Base-by-base conservation (phyloP, 1,140 invertebrate species). In the Notospermus geniculatus region DNA sequence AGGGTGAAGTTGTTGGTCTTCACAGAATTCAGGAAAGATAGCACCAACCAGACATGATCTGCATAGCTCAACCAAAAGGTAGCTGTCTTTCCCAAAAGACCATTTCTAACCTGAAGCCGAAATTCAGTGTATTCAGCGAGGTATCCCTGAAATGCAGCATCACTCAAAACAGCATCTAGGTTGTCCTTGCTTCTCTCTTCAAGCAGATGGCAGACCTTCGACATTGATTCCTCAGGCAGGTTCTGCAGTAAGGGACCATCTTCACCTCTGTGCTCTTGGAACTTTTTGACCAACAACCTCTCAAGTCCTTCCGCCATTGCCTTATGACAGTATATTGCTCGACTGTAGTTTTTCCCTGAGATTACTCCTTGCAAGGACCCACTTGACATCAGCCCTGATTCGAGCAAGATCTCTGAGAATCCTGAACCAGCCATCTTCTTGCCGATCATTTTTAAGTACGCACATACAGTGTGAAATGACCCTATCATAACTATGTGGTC, bases 351-450 rank as follows among this genome's bases (percentile, higher is more conserved):
- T 64, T 61, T 70, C 7, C 57, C 62, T 54, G 57, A 54, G 1
- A 63, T 32, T 13, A 65, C 43, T 9, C 64, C 62, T 13, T 55
- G n/a, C 15, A 66, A 28, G 15, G 64, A 69, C 15, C 55, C 61
- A 50, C 30, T 36, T 1, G 25, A 41, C 50, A 63, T 62, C 30
- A 67, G 30, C 5, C 67, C 66, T 17, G 67, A 15, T 25, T 65
- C 59, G 22, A 65, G n/a, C 2, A 68, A 43, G 22, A 66, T 59
- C 27, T 63, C 65, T 23, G 60, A 56, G n/a, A 59, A 54, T 13
- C 56, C 54, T 19, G 60, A 54, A 13, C 69, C 69, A 46, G 41
- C 43, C 63, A 71, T 67, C 39, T 63, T 69, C 55, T 67, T 71
- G 2, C 60, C 65, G 29, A 67, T 41, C 65, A 71, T 65, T 53